Conservation (phyloP, 1,140 invertebrate genomes). For the Sinonovacula constricta region DNA sequence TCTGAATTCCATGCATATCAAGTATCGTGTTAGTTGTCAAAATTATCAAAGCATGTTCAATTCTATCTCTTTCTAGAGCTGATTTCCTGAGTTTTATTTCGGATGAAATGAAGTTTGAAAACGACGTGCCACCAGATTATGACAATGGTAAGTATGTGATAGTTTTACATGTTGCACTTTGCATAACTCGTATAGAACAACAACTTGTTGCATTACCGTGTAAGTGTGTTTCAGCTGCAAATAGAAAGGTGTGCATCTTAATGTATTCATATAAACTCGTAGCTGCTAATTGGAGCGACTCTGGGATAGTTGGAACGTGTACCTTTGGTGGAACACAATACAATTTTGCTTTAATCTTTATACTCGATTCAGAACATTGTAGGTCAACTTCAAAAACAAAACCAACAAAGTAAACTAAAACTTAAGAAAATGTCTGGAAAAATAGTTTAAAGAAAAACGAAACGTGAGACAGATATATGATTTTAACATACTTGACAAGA, state of each 20-base stretch:
- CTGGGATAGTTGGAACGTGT: no score
- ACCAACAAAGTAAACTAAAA: no score
- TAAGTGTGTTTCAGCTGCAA: neutral
- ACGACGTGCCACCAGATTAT: slow-evolving; percentile 43
- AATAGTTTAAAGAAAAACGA: neutral
- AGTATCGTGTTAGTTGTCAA: no score
- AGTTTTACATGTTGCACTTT: neutral
- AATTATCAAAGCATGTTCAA: no score
- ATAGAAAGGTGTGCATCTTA: neutral
- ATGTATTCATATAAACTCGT: no score
- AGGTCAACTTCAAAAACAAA: no score
- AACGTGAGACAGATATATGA: neutral
- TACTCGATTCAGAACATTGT: no score
- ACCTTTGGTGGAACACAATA: no score
- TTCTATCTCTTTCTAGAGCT: slow-evolving; percentile 41
- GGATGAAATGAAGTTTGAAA: slow-evolving; percentile 7
- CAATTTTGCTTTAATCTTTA: no score
- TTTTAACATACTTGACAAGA: neutral
- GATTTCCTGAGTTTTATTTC: slow-evolving; percentile 38
- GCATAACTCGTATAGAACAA: neutral
- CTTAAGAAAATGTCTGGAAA: no score
- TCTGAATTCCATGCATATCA: no score
- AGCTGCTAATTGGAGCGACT: no score
- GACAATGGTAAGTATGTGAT: slow-evolving; percentile 32
- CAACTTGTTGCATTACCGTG: neutral